phyloP scores from a whole-genome alignment of 2,888 invertebrate species.

The Rhodophaea formosa region DNA sequence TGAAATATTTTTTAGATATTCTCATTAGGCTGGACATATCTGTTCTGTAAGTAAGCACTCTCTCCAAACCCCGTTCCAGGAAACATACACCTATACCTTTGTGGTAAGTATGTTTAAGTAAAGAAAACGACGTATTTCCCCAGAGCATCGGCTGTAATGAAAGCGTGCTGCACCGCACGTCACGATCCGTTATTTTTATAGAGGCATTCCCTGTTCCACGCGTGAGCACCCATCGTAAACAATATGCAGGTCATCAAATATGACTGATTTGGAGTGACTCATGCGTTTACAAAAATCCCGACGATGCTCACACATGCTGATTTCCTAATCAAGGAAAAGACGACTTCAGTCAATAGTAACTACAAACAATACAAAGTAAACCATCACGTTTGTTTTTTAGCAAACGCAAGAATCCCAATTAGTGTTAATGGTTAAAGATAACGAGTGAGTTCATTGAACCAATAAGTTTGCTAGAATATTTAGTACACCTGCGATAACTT shows the following conservation, averaged over 20 bases:
- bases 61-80: conserved; percentile 2
- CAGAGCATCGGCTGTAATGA: neutral
- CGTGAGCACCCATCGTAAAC: conserved; percentile 7
- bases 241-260: conserved; percentile 1
- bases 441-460: neutral
- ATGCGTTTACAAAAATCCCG: conserved; percentile 6
- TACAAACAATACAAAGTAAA: conserved; percentile 1
- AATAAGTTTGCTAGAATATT: neutral
- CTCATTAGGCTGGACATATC: no score
- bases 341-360: neutral
- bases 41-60: neutral
- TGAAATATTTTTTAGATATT: no score
- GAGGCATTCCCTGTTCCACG: conserved; percentile 4
- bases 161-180: neutral
- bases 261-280: conserved; percentile 5
- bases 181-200: conserved; percentile 14
- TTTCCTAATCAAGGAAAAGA: neutral
- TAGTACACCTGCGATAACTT: neutral
- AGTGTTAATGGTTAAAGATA: conserved; percentile 11
- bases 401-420: conserved; percentile 4
- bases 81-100: neutral
- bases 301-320: neutral
- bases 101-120: neutral
- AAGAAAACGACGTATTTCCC: conserved; percentile 12
- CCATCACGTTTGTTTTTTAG: neutral